Evolutionary conservation across 1,140 invertebrate species (phyloP), one percentile per base, ranked within the genome.

Genomic region (Rhopalosiphum maidis): DNA sequence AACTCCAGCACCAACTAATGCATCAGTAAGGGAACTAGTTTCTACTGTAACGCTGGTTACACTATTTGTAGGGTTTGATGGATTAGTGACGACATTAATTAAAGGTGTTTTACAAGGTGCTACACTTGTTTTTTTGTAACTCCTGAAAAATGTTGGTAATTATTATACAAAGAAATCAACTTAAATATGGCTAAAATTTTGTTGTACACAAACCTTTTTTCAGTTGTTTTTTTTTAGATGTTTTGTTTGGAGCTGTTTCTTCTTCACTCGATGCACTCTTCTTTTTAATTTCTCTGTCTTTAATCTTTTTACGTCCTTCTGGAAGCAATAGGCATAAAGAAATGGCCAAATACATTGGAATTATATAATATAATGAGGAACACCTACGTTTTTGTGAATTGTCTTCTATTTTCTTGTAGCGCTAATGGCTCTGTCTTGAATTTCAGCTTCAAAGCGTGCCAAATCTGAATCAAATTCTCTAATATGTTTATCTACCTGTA

Each of bases 361-460:
- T n/a, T 1, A 51, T n/a, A 30, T 0, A n/a, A 68, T 54, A 82
- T 37, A 30, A 55, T 37, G 25, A 30, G 82, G 3, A 30, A 46
- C 15, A 94, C 94, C 88, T 94, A 94, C 94, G 93, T 94, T 94
- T 94, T 41, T 91, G 89, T 82, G 89, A 93, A 30, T 90, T 86
- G 35, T 94, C 94, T 93, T 94, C 94, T 83, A 93, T 91, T 93
- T 94, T 89, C 97, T 96, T 37, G 97, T 97, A 94, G 89, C 89
- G 89, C 95, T 96, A 68, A 98, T 95, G 25, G 97, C 97, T 96
- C 99, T 99, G 94, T 99, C 99, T 95, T 99, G 99, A 94, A 99
- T 98, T 96, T 99, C 99, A 22, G 98, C 97, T 95, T 99, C 99
- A 95, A 99, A 99, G 93, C 98, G 96, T 6, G 98, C 98, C 94